These are phyloP conservation scores for Dysmachus trigonus DNA, from an alignment of 2,888 invertebrate species.

Conservation along the genomic window DNA sequence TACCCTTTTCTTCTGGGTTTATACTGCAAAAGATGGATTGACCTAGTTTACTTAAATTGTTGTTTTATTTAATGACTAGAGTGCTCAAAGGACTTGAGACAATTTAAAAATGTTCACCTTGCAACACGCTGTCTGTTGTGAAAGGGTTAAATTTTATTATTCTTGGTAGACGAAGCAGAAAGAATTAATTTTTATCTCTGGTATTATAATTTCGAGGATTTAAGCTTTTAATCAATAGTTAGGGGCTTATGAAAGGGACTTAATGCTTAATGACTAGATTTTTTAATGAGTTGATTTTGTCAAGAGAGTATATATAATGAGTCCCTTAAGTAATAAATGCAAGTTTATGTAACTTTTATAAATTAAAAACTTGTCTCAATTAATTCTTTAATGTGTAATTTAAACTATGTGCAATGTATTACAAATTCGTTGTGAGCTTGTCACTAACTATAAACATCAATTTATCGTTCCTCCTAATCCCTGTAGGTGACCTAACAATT, in stretches of 20 bases:
- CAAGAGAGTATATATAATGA: no score
- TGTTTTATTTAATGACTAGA: neutral
- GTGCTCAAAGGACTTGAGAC: neutral
- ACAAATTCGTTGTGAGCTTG: no score
- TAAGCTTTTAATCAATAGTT: no score
- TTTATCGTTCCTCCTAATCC: neutral
- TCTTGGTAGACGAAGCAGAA: neutral
- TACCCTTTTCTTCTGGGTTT: neutral
- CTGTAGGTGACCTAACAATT: neutral
- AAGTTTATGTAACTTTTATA: no score
- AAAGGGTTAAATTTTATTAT: neutral
- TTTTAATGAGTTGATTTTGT: no score
- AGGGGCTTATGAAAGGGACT: no score
- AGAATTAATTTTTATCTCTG: neutral
- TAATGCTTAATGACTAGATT: no score
- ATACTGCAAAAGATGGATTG: neutral
- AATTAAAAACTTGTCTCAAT: neutral
- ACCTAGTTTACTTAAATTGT: neutral
- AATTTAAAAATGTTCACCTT: neutral
- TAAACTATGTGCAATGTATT: no score
- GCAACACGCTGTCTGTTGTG: neutral
- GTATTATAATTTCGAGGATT: neutral
- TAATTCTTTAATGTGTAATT: neutral
- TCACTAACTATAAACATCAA: no score
- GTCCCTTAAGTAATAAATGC: no score